These are phyloP conservation scores for Mareca penelope DNA, from an alignment of 2,797 vertebrate species.

Conservation along the genomic window DNA sequence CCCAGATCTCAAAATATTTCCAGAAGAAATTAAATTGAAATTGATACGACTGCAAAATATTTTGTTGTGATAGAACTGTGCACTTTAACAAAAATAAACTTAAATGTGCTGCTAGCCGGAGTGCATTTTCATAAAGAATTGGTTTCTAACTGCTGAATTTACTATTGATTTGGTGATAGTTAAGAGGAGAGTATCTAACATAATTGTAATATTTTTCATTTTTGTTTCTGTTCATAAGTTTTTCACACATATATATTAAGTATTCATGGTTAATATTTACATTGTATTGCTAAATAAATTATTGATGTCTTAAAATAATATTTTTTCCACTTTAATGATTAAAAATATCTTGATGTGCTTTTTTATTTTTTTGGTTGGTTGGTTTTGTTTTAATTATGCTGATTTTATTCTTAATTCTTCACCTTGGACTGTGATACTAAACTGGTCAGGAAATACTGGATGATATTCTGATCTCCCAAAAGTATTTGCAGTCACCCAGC, in stretches of 20 bases:
- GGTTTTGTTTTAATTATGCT: background rate
- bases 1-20: conserved; percentile 7
- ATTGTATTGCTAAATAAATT: conserved; percentile 37
- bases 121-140: background rate
- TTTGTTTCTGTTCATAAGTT: conserved; percentile 49
- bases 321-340: conserved; percentile 12
- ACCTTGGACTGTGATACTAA: background rate
- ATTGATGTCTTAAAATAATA: background rate
- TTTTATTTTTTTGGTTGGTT: background rate
- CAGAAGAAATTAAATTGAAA: background rate
- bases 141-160: background rate
- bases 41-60: background rate
- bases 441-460: background rate
- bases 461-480: conserved; percentile 1
- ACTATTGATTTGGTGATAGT: background rate
- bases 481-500: background rate
- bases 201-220: background rate
- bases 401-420: conserved; percentile 33
- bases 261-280: conserved; percentile 40
- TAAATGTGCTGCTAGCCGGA: background rate
- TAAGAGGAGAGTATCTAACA: background rate
- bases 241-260: conserved; percentile 14
- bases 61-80: background rate
- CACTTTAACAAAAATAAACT: background rate
- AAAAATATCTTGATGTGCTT: background rate